Conservation (phyloP, 37 sponge, comb jelly and placozoan genomes). For the Oopsacas minuta region DNA sequence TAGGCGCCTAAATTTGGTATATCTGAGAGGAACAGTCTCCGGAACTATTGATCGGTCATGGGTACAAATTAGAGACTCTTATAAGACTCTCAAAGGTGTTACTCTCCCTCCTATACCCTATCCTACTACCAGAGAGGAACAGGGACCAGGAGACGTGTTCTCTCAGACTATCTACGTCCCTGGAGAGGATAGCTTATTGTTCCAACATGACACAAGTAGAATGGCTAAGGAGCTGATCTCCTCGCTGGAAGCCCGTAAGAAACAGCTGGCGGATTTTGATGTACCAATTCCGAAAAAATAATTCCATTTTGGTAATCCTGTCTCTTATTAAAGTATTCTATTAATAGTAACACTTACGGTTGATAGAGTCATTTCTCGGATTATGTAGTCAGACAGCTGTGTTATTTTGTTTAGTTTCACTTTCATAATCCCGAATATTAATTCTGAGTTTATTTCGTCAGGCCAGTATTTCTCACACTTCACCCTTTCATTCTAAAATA, state of each 20-base stretch:
- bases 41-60: constrained; percentile 34
- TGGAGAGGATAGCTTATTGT: not conserved
- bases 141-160: not conserved
- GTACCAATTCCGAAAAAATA: not conserved
- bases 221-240: not conserved
- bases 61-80: not conserved
- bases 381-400: not conserved
- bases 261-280: not conserved
- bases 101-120: not conserved
- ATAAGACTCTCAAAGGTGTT: not conserved
- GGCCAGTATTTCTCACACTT: constrained; percentile 16
- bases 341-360: not conserved
- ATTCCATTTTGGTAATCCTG: not conserved
- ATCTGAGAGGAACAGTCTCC: constrained; percentile 69
- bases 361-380: not conserved
- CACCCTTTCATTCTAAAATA: not conserved
- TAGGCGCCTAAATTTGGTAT: constrained; percentile 48
- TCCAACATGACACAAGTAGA: not conserved
- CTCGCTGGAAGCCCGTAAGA: not conserved
- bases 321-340: not conserved
- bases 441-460: not conserved
- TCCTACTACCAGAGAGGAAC: not conserved
- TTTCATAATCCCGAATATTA: not conserved
- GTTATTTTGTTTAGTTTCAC: not conserved
- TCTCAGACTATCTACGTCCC: not conserved